phyloP scores from a whole-genome alignment of 2,113 vertebrate species.

The Barbus barbus region DNA sequence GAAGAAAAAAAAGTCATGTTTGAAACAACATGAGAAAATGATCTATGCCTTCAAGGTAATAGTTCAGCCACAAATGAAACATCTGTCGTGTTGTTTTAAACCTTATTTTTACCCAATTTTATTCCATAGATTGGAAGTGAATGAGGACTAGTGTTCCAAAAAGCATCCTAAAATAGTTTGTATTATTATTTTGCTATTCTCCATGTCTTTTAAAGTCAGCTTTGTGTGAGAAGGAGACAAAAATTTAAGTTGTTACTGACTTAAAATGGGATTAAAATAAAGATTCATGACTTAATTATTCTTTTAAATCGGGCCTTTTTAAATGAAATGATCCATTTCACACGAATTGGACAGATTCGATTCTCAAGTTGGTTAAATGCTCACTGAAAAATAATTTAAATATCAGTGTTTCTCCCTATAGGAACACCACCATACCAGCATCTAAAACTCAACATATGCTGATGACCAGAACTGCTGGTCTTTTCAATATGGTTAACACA shows the following conservation, averaged over 20 bases:
- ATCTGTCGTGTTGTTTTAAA: too few species aligned
- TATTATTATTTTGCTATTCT: background rate
- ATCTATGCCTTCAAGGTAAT: background rate
- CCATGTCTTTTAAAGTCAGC: background rate
- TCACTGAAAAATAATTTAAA: background rate
- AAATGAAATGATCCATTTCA: background rate
- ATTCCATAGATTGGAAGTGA: background rate
- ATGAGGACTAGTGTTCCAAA: background rate
- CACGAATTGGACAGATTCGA: background rate
- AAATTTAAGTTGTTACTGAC: background rate
- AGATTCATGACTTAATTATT: too few species aligned
- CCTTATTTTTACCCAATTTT: too few species aligned
- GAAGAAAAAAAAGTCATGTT: too few species aligned
- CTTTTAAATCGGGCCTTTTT: too few species aligned
- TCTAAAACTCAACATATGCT: background rate
- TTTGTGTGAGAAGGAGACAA: background rate
- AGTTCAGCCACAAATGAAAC: too few species aligned
- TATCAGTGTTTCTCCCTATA: background rate
- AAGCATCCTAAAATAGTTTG: background rate
- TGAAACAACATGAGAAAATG: background rate
- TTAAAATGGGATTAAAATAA: too few species aligned
- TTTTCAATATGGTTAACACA: background rate
- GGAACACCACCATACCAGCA: background rate
- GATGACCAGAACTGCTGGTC: background rate
- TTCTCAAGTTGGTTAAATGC: background rate